A percentile compares a stretch with the other conserved stretches of the same genome.
These are phyloP conservation scores for Coleophora deauratella DNA, from an alignment of 2,888 invertebrate genomes.

Conservation along the genomic window DNA sequence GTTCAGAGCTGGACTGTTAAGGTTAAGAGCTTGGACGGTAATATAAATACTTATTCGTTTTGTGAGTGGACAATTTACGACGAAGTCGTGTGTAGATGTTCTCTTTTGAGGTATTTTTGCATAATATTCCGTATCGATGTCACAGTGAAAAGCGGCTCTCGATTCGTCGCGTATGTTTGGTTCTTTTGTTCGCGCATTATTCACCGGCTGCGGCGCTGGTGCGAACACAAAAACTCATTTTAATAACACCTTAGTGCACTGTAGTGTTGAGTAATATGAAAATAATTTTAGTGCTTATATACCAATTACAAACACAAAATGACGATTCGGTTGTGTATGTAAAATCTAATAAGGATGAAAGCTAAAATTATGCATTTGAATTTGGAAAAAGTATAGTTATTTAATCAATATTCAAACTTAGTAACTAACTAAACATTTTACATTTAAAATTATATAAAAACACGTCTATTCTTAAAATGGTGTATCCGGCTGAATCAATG, in stretches of 20 bases:
- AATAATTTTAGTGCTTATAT: conserved; percentile 8
- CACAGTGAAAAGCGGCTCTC: conserved; percentile 48
- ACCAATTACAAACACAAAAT: no score
- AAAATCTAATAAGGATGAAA: no score
- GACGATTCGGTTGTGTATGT: no score
- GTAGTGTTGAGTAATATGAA: conserved; percentile 20
- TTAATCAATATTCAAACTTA: no score
- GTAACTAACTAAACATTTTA: no score
- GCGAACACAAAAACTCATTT: conserved; percentile 51
- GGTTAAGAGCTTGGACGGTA: conserved; percentile 48
- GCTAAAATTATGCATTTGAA: no score
- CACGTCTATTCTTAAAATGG: no score
- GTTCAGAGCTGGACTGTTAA: conserved; percentile 29
- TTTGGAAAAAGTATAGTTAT: no score
- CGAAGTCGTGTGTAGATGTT: conserved; percentile 15
- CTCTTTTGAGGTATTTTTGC: conserved; percentile 19
- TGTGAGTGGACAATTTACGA: conserved; percentile 27
- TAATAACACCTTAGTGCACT: conserved; percentile 28
- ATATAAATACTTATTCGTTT: conserved; percentile 46
- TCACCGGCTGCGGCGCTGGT: conserved; percentile 37
- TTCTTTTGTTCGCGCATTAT: conserved; percentile 61
- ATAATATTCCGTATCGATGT: conserved; percentile 34
- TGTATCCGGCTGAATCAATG: no score
- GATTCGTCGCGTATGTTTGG: conserved; percentile 60
- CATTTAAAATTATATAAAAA: no score